Evolutionary conservation across 2,797 vertebrate genomes (phyloP), one percentile per base, ranked within the genome.

Genomic region (Hyperoplus immaculatus): DNA sequence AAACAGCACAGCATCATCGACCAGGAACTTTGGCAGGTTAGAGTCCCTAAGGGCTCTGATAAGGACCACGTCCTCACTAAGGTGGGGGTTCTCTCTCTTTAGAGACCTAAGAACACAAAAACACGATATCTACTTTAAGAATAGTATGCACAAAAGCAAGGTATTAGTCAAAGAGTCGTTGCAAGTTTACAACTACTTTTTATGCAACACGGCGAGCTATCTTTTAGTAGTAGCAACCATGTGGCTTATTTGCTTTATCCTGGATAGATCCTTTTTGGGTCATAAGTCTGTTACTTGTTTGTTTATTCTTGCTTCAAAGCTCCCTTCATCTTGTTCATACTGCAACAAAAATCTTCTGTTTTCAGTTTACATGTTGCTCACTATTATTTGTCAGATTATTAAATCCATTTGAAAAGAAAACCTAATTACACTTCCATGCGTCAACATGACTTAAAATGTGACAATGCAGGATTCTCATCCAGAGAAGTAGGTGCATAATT

Each of bases 41-140:
- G 96, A 96, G 77, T 97, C 96, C 81, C 95, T 92, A 82, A 97
- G 92, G 13, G 96, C 96, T 93, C 95, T 93, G 89, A 97, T 96
- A 63, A 97, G 91, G 36, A 97, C 96, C 66, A 97, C 95, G 0
- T 97, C 96, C 86, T 97, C 96, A 82, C 86, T 96, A 61, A 97
- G 89, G 46, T 96, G n/a, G 56, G 96, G 96, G 81, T 97, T 95
- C 49, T 95, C 94, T 89, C 96, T 95, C 86, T 97, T 97, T 57
- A 97, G 89, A 87, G 96, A 96, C 57, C 96, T 97, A 87, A 69
- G 38, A 63, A 71, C 41, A 74, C 42, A 81, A 10, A 45, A 39
- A 18, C 29, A 72, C 42, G 39, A 61, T 29, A 58, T 12, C 13
- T 29, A 49, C 4, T 41, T 69, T 47, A 42, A 57, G n/a, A n/a